phyloP scores from a whole-genome alignment of 2,888 invertebrate species.

The Drosophila bunnanda region DNA sequence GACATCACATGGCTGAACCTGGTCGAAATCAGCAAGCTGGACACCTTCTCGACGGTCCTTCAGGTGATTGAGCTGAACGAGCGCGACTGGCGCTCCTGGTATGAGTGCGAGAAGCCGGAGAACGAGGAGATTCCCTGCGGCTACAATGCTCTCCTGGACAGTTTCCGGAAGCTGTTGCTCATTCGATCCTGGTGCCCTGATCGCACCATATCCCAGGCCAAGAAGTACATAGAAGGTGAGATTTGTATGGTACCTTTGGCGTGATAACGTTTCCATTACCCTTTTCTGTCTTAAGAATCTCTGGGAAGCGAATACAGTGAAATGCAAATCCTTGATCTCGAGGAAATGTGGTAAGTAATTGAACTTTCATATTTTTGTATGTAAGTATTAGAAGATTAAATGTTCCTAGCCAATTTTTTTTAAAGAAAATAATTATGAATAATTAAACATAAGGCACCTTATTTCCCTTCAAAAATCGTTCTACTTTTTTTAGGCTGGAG shows the following conservation, averaged over 20 bases:
- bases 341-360: slow-evolving; percentile 86
- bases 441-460: background rate
- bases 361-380: background rate
- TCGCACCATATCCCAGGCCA: slow-evolving; percentile 95
- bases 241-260: background rate
- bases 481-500: slow-evolving; percentile 89
- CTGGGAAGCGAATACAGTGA: slow-evolving; percentile 95
- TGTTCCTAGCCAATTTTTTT: background rate
- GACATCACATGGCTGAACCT: slow-evolving; percentile 98
- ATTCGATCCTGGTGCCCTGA: slow-evolving; percentile 98
- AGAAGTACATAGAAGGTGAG: slow-evolving; percentile 93
- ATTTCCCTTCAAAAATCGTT: background rate
- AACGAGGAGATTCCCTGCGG: slow-evolving; percentile 96
- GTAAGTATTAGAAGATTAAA: background rate
- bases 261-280: background rate
- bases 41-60: slow-evolving; percentile 91
- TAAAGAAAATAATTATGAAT: too few relatives aligned
- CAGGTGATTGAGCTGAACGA: slow-evolving; percentile 93
- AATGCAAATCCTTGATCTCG: slow-evolving; percentile 95
- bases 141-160: slow-evolving; percentile 93
- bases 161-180: slow-evolving; percentile 93
- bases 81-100: slow-evolving; percentile 95
- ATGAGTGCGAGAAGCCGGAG: slow-evolving; percentile 96
- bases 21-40: slow-evolving; percentile 95
- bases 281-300: slow-evolving; percentile 87